A percentile compares a stretch with the other conserved stretches of the same genome.
Conservation (phyloP, 2,888 invertebrate species). For the Leptodirus hochenwartii region DNA sequence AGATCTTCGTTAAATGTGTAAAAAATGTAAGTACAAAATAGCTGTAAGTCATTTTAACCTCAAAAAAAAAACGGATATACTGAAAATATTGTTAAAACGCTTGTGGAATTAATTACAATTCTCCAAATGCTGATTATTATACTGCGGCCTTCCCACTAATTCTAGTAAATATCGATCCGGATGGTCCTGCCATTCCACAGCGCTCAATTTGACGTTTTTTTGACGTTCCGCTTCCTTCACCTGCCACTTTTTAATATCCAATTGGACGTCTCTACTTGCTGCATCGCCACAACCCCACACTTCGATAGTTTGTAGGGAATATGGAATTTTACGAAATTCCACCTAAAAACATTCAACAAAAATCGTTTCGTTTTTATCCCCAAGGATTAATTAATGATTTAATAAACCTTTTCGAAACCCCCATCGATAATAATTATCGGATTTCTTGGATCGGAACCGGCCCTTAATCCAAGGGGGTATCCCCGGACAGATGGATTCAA, state of each 20-base stretch:
- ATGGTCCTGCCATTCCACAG: constrained; percentile 89
- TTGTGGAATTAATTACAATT: too few species aligned
- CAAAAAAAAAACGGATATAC: too few species aligned
- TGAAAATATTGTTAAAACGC: too few species aligned
- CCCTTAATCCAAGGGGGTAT: constrained; percentile 66
- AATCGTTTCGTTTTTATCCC: neutral
- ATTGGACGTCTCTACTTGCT: constrained; percentile 60
- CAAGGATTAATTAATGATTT: neutral
- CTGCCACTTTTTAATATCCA: constrained; percentile 80
- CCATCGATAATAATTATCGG: constrained; percentile 56
- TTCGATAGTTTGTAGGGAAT: constrained; percentile 42
- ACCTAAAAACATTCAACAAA: constrained; percentile 22
- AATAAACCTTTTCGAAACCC: constrained; percentile 42
- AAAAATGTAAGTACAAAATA: too few species aligned
- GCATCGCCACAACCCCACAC: constrained; percentile 78
- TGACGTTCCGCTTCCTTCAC: constrained; percentile 75
- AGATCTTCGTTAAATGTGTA: too few species aligned
- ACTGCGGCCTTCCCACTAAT: constrained; percentile 67
- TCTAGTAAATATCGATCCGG: constrained; percentile 84
- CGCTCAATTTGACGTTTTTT: constrained; percentile 66
- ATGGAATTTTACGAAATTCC: constrained; percentile 47
- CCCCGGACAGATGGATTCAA: constrained; percentile 70
- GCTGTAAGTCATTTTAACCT: too few species aligned
- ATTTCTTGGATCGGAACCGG: constrained; percentile 61
- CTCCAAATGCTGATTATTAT: constrained; percentile 55